Percentiles rank a stretch among this genome's conserved stretches.
These are phyloP conservation scores for Aselliscus stoliczkanus DNA, from an alignment of 2,797 vertebrate species.

Conservation along the genomic window DNA sequence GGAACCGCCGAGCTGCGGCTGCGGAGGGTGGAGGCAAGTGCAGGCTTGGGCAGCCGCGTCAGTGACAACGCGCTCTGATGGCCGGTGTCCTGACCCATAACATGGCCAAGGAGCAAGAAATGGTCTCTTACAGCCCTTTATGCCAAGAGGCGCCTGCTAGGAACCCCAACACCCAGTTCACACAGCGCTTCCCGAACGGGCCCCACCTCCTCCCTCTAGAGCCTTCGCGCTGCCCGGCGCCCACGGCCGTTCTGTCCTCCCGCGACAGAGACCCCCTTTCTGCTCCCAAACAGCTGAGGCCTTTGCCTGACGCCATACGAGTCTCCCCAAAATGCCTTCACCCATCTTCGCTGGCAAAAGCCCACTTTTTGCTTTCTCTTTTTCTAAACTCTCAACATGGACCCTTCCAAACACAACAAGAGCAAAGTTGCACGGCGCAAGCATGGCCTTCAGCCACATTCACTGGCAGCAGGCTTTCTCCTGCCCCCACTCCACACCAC, in stretches of 20 bases:
- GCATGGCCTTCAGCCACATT: too few relatives aligned
- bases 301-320: neutral
- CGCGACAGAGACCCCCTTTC: neutral
- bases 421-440: too few relatives aligned
- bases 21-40: neutral
- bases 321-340: neutral
- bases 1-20: too few relatives aligned
- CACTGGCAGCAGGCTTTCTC: too few relatives aligned
- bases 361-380: too few relatives aligned
- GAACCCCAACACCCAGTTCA: neutral
- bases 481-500: too few relatives aligned
- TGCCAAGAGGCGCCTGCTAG: neutral
- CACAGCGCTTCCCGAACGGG: neutral
- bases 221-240: neutral
- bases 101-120: neutral
- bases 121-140: neutral
- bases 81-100: neutral
- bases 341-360: neutral
- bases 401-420: too few relatives aligned
- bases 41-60: neutral
- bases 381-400: neutral
- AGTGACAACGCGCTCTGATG: neutral
- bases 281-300: too few relatives aligned
- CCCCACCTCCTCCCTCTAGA: too few relatives aligned
- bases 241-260: neutral